Conservation (phyloP, 2,797 vertebrate genomes). For the Chloroceryle amazona region DNA sequence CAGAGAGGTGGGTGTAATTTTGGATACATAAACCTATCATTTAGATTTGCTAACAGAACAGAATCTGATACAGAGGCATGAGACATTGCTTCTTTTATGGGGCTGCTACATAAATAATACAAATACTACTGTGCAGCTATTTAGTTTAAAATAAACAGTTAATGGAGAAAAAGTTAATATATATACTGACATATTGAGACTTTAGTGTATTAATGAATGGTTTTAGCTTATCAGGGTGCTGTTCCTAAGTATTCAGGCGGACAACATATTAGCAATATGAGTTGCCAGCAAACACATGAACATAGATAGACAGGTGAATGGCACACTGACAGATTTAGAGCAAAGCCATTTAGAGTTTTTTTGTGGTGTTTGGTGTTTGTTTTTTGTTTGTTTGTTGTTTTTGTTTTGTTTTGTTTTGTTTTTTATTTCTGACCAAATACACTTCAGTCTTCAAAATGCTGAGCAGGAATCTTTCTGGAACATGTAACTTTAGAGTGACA, state of each 20-base stretch:
- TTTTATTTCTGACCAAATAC: neutral
- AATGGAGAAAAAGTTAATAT: neutral
- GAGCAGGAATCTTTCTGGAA: neutral
- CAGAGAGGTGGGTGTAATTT: neutral
- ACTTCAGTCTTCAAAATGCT: neutral
- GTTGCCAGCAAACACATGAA: neutral
- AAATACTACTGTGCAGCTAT: neutral
- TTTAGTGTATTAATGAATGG: neutral
- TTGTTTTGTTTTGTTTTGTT: neutral
- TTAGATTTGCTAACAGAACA: neutral
- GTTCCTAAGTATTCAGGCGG: neutral
- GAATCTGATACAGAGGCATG: neutral
- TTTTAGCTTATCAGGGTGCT: neutral
- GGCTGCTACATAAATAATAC: neutral
- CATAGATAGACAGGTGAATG: neutral
- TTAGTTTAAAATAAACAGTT: neutral
- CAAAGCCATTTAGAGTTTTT: neutral
- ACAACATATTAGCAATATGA: neutral
- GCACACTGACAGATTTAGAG: neutral
- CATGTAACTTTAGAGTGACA: accelerated
- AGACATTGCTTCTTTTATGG: accelerated
- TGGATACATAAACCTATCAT: neutral
- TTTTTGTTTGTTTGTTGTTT: neutral
- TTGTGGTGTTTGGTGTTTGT: too few relatives aligned
- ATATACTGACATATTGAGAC: neutral